These are phyloP conservation scores for Cyphomyrmex costatus DNA, from an alignment of 1,140 invertebrate species.

Conservation along the genomic window DNA sequence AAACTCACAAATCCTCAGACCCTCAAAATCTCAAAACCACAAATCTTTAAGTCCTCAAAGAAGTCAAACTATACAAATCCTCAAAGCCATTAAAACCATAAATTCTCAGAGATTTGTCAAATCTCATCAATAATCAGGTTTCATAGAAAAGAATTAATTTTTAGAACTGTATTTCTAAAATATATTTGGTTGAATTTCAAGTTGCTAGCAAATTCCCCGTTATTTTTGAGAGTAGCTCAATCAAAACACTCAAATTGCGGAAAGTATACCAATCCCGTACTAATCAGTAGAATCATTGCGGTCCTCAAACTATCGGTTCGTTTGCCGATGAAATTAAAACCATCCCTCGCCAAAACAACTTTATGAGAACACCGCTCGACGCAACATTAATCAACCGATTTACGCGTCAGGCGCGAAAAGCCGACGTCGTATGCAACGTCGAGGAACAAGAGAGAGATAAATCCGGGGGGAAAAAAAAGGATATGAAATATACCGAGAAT, in stretches of 20 bases:
- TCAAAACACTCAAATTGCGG: neutral
- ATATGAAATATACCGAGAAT: slow-evolving; percentile 34
- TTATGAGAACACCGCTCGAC: slow-evolving; percentile 18
- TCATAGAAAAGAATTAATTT: neutral
- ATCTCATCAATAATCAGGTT: neutral
- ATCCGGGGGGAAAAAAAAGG: neutral
- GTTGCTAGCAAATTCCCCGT: neutral
- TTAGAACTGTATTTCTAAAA: neutral
- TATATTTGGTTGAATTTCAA: neutral
- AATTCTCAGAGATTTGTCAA: neutral
- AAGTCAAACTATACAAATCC: too few relatives aligned
- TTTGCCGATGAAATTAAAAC: slow-evolving; percentile 12
- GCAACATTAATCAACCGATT: slow-evolving; percentile 32
- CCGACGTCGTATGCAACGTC: slow-evolving; percentile 33
- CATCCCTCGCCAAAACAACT: neutral
- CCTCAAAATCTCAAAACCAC: neutral
- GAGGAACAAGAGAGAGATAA: slow-evolving; percentile 50
- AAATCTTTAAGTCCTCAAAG: neutral
- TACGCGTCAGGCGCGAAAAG: slow-evolving; percentile 28
- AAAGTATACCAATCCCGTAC: slow-evolving; percentile 19
- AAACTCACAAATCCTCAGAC: neutral
- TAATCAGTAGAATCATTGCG: neutral
- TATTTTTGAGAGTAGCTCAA: neutral
- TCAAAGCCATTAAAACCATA: neutral
- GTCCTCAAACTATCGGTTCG: neutral